Conservation (phyloP, 2,113 vertebrate genomes). For the Macquaria ambigua region DNA sequence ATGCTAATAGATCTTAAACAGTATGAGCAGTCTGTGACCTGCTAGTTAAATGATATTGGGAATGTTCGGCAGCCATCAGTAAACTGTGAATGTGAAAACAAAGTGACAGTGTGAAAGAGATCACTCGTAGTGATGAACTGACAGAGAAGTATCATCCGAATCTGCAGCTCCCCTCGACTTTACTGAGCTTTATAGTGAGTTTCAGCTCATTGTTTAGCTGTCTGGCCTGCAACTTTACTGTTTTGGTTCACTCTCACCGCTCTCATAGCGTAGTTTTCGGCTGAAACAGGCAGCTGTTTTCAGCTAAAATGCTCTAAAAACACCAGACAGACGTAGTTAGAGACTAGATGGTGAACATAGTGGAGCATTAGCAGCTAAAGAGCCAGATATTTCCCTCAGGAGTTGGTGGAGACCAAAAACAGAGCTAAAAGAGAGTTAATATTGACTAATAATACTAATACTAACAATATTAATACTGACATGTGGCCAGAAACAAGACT, state of each 20-base stretch:
- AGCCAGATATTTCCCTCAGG: not conserved
- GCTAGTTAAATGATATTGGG: slow-evolving; percentile 13
- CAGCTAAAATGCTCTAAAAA: not conserved
- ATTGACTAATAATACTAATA: no score
- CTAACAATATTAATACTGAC: not conserved
- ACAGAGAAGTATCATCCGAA: not conserved
- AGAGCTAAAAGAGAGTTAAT: not conserved
- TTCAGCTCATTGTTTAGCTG: slow-evolving; percentile 11
- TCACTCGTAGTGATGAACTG: not conserved
- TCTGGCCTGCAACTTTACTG: not conserved
- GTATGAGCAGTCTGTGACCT: slow-evolving; percentile 27
- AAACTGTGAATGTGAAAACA: not conserved
- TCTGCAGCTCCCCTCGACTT: not conserved
- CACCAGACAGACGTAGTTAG: not conserved
- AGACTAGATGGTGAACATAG: not conserved
- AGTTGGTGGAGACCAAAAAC: not conserved
- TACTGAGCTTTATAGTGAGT: not conserved
- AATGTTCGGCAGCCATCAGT: not conserved
- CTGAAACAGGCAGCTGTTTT: not conserved
- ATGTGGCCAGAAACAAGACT: not conserved
- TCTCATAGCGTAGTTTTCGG: not conserved
- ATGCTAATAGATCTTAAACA: slow-evolving; percentile 36
- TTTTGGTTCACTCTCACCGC: not conserved
- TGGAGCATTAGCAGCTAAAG: not conserved
- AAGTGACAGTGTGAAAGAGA: not conserved